These are phyloP conservation scores for Coregonus sp. DNA, from an alignment of 2,797 vertebrate species.

Conservation along the genomic window DNA sequence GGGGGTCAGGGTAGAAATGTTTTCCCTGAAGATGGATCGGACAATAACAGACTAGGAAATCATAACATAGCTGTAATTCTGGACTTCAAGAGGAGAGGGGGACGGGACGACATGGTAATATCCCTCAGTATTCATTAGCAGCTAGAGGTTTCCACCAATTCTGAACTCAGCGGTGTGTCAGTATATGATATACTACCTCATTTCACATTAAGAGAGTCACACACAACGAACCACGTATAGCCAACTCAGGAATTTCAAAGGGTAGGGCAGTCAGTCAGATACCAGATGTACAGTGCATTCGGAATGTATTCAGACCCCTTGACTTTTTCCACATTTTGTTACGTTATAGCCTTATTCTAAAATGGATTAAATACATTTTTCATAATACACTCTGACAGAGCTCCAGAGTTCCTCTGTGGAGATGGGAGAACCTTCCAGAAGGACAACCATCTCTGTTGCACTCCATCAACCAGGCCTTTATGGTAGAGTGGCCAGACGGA, in stretches of 20 bases:
- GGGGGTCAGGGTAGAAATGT: slow-evolving; percentile 9
- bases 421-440: too few relatives aligned
- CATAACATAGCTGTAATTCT: slow-evolving; percentile 37
- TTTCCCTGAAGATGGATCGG: slow-evolving; percentile 20
- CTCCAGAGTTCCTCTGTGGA: too few relatives aligned
- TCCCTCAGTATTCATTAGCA: not conserved
- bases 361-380: too few relatives aligned
- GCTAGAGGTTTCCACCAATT: not conserved
- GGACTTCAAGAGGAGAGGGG: slow-evolving; percentile 15
- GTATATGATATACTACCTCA: too few relatives aligned
- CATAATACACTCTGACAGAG: too few relatives aligned
- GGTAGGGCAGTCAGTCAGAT: slow-evolving; percentile 12
- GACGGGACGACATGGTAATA: slow-evolving; percentile 15
- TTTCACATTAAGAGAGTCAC: not conserved
- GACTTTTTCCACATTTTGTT: too few relatives aligned
- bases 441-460: too few relatives aligned
- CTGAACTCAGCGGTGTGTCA: too few relatives aligned
- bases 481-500: too few relatives aligned
- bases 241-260: not conserved
- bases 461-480: too few relatives aligned
- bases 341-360: too few relatives aligned
- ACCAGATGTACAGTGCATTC: slow-evolving; percentile 22
- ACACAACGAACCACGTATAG: not conserved
- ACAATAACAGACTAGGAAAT: slow-evolving; percentile 40
- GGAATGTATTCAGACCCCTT: too few relatives aligned